A percentile compares a stretch with the other conserved stretches of the same genome.
Conservation (phyloP, 2,113 vertebrate genomes). For the Callorhinus ursinus region DNA sequence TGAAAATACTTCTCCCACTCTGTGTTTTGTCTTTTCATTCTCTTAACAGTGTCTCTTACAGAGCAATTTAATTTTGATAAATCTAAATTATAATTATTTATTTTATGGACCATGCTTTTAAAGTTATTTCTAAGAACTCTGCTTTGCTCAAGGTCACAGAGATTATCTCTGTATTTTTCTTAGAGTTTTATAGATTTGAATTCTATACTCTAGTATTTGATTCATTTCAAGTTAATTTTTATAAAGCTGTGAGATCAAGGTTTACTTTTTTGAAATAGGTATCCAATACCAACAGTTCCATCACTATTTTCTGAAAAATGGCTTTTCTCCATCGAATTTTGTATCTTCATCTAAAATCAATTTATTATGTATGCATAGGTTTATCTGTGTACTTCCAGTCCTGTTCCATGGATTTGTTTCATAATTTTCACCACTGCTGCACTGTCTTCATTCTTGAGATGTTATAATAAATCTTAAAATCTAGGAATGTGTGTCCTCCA, state of each 20-base stretch:
- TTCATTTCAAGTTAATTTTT: constrained; percentile 20
- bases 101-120: neutral
- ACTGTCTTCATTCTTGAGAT: neutral
- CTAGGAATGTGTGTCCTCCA: neutral
- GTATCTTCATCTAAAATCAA: neutral
- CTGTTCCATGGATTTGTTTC: neutral
- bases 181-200: neutral
- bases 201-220: neutral
- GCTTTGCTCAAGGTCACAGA: neutral
- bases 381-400: neutral
- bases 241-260: neutral
- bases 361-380: neutral
- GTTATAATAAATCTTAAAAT: neutral
- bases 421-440: neutral
- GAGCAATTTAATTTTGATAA: neutral
- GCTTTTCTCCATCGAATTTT: neutral
- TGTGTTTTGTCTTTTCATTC: neutral
- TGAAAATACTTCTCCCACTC: neutral
- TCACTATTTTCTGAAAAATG: neutral
- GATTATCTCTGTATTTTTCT: neutral
- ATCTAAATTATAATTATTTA: neutral
- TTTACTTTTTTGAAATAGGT: neutral
- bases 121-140: neutral
- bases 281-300: neutral
- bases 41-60: neutral